Conservation (phyloP, 2,888 invertebrate species). For the Petrophora chlorosata region DNA sequence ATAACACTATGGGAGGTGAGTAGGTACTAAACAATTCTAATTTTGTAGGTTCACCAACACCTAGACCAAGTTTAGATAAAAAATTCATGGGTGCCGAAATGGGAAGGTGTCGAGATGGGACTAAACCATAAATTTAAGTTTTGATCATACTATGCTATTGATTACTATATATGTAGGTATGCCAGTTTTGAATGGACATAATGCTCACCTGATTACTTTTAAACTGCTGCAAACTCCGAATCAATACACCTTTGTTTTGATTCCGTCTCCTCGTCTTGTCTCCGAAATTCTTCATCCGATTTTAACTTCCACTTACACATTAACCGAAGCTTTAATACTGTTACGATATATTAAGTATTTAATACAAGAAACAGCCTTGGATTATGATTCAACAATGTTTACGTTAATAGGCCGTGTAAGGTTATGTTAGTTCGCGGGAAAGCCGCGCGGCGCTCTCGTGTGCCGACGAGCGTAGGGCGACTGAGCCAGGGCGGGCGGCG, state of each 20-base stretch:
- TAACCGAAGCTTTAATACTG: slow-evolving; percentile 8
- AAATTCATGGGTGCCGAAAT: too few relatives aligned
- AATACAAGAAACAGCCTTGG: slow-evolving; percentile 26
- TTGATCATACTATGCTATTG: too few relatives aligned
- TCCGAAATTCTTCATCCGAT: slow-evolving; percentile 41
- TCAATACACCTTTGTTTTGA: slow-evolving; percentile 77
- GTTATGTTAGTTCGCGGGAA: slow-evolving; percentile 65
- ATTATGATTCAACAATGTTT: slow-evolving; percentile 35
- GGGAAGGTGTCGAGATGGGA: too few relatives aligned
- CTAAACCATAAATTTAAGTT: too few relatives aligned
- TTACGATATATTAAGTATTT: slow-evolving; percentile 15
- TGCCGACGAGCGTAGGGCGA: slow-evolving; percentile 67
- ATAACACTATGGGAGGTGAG: too few relatives aligned
- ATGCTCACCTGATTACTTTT: slow-evolving; percentile 45
- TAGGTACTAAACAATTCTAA: too few relatives aligned
- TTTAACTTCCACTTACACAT: slow-evolving; percentile 16
- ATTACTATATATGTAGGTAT: too few relatives aligned
- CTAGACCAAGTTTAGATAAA: too few relatives aligned
- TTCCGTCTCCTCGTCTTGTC: slow-evolving; percentile 48
- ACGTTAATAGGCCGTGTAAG: slow-evolving; percentile 57
- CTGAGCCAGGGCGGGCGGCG: slow-evolving; percentile 71
- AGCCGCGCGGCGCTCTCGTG: slow-evolving; percentile 69
- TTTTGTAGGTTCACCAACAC: too few relatives aligned
- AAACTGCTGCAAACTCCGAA: slow-evolving; percentile 62
- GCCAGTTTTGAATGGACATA: too few relatives aligned